Conservation (phyloP, 2,888 invertebrate genomes). For the Sericinus montela region DNA sequence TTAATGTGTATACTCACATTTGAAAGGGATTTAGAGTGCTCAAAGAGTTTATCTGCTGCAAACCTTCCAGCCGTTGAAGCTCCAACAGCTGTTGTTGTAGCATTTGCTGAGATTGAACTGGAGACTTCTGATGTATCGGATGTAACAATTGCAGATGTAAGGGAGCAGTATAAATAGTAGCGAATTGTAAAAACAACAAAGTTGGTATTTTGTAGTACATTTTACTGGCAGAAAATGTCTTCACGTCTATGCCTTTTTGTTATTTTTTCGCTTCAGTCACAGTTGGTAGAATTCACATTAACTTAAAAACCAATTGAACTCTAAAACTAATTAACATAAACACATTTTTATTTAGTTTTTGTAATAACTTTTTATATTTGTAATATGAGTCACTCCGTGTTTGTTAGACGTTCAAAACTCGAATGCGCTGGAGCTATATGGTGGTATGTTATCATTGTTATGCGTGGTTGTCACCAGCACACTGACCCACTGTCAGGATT, state of each 20-base stretch:
- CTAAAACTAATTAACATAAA: no score
- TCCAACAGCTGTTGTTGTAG: constrained; percentile 37
- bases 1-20: constrained; percentile 36
- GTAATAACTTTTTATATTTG: no score
- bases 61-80: constrained; percentile 31
- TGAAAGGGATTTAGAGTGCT: constrained; percentile 27
- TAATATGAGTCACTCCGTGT: not conserved
- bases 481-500: constrained; percentile 58
- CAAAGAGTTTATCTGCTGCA: constrained; percentile 30
- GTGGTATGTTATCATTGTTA: constrained; percentile 1
- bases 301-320: no score
- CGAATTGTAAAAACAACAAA: constrained; percentile 33
- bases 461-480: not conserved
- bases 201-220: constrained; percentile 17
- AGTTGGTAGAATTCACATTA: no score
- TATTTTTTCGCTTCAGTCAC: no score
- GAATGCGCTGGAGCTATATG: not conserved
- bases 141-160: constrained; percentile 26
- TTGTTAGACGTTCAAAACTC: not conserved
- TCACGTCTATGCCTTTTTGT: no score
- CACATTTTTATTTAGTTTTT: no score
- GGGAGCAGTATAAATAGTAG: constrained; percentile 37
- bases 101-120: constrained; percentile 30
- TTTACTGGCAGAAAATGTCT: not conserved
- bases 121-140: constrained; percentile 27